phyloP scores from a whole-genome alignment of 2,113 vertebrate genomes.

The Lophius piscatorius region DNA sequence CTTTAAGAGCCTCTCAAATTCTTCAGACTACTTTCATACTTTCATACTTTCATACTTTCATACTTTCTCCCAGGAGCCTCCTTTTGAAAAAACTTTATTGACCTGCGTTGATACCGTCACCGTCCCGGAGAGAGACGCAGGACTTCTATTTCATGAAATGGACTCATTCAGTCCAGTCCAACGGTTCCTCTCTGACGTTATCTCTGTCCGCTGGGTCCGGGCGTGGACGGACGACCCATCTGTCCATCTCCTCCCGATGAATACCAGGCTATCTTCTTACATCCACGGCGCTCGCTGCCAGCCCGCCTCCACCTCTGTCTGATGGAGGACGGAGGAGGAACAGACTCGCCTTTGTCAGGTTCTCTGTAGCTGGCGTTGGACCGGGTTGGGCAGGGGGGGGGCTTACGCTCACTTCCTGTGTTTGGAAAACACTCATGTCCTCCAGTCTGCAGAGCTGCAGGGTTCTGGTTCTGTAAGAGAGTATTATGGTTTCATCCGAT shows the following conservation, averaged over 20 bases:
- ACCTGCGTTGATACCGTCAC: not conserved
- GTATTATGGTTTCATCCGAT: no score
- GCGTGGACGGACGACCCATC: conserved; percentile 59
- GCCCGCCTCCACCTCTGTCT: no score
- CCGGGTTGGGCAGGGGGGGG: not conserved
- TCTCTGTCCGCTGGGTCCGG: conserved; percentile 39
- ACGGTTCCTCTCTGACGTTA: conserved; percentile 25
- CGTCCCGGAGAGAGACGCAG: not conserved
- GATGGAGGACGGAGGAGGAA: conserved; percentile 21
- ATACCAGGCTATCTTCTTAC: conserved; percentile 64
- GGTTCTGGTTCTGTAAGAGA: no score
- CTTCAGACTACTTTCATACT: no score
- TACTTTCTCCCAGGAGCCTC: no score
- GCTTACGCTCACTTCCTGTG: conserved; percentile 44
- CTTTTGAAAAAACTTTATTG: conserved; percentile 5
- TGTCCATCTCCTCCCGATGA: conserved; percentile 48
- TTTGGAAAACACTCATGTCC: no score
- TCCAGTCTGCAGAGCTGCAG: no score
- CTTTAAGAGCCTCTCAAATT: no score
- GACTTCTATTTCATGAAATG: conserved; percentile 14
- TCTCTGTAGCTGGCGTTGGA: not conserved
- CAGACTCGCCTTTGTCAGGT: conserved; percentile 58
- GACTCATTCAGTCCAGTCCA: conserved; percentile 25
- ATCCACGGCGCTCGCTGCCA: conserved; percentile 45
- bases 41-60: no score